Percentiles rank a stretch among this genome's conserved stretches.
Conservation (phyloP, 2,113 vertebrate species). For the Lathamus discolor region DNA sequence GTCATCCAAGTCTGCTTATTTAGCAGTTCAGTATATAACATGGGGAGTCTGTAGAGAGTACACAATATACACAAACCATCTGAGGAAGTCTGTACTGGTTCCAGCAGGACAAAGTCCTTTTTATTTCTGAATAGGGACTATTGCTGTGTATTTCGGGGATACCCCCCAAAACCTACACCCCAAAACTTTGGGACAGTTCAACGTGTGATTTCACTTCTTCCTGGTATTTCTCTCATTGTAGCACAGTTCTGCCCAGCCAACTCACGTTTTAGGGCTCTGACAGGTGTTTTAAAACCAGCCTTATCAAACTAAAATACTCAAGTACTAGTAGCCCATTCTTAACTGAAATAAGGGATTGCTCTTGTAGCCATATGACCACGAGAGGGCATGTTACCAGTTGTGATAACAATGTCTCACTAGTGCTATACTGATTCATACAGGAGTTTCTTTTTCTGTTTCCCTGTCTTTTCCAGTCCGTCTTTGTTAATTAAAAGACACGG, state of each 20-base stretch:
- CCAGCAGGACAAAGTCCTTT: background rate
- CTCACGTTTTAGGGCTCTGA: background rate
- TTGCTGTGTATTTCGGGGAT: background rate
- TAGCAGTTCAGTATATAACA: background rate
- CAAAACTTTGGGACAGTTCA: background rate
- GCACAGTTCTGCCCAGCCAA: background rate
- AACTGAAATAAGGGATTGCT: background rate
- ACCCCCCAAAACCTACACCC: background rate
- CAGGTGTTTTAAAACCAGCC: background rate
- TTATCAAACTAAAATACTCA: background rate
- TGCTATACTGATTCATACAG: fast-evolving
- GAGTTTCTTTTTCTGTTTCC: background rate
- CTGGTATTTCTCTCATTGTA: background rate
- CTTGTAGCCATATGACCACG: background rate
- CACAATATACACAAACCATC: background rate
- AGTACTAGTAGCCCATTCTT: background rate
- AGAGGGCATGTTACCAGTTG: background rate
- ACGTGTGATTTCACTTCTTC: background rate
- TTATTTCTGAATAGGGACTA: background rate
- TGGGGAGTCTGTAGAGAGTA: fast-evolving
- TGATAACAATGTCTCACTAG: background rate
- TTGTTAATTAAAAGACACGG: background rate
- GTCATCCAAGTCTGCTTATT: background rate
- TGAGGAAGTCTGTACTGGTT: background rate
- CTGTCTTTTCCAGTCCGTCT: background rate